A percentile compares a stretch with the other conserved stretches of the same genome.
Evolutionary conservation across 2,888 invertebrate genomes (phyloP).

Genomic region (Hoplodrina ambigua): DNA sequence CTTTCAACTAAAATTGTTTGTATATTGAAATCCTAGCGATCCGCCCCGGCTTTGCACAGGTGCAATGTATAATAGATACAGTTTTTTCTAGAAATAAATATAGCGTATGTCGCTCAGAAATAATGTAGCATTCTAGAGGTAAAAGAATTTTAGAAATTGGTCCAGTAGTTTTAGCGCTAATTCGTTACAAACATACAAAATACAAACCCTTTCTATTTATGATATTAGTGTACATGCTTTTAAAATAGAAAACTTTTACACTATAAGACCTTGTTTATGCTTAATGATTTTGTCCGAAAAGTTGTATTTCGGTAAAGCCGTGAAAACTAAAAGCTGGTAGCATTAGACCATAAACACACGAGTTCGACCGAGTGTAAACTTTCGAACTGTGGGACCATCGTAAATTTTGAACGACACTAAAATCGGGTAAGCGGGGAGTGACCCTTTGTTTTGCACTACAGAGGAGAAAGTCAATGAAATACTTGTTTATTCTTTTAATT

Average conservation of each 20-base stretch:
- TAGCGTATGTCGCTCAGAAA: too few relatives aligned
- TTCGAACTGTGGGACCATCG: conserved; percentile 44
- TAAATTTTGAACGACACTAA: conserved; percentile 60
- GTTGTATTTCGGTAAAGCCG: conserved; percentile 29
- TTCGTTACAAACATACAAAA: too few relatives aligned
- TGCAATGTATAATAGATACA: too few relatives aligned
- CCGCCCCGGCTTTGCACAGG: too few relatives aligned
- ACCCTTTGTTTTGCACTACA: conserved; percentile 35
- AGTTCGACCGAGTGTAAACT: conserved; percentile 51
- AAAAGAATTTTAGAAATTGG: too few relatives aligned
- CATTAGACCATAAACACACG: conserved; percentile 43
- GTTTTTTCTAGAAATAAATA: too few relatives aligned
- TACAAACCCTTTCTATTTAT: too few relatives aligned
- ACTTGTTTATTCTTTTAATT: background rate
- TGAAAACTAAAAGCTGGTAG: conserved; percentile 47
- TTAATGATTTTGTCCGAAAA: conserved; percentile 27
- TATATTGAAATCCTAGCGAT: too few relatives aligned
- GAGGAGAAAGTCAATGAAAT: conserved; percentile 22
- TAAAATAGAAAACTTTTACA: conserved; percentile 3
- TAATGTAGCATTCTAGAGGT: too few relatives aligned
- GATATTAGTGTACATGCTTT: background rate
- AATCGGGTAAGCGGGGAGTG: conserved; percentile 46
- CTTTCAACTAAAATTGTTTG: too few relatives aligned
- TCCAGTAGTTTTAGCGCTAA: too few relatives aligned
- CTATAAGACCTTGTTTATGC: conserved; percentile 20